A percentile compares a stretch with the other conserved stretches of the same genome.
Evolutionary conservation across 2,113 vertebrate species (phyloP).

Genomic region (Taurulus bubalis): DNA sequence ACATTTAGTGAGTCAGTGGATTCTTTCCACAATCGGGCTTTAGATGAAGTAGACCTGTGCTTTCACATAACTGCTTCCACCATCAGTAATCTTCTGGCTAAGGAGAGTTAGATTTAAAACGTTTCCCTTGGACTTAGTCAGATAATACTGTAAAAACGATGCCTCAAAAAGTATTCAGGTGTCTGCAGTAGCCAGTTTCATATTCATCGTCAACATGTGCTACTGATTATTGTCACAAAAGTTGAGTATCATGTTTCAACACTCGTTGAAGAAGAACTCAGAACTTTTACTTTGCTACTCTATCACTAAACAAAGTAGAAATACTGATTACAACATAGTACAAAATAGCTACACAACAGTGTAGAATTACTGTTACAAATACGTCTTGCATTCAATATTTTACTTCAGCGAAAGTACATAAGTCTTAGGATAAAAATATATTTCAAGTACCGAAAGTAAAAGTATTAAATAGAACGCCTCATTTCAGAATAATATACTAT

Average conservation of each 20-base stretch:
- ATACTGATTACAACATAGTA: background rate
- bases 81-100: background rate
- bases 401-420: background rate
- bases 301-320: background rate
- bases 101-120: background rate
- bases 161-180: background rate
- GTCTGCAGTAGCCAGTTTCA: background rate
- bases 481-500: background rate
- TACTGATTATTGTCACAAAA: background rate
- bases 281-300: background rate
- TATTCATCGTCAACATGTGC: background rate
- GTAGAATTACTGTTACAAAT: background rate
- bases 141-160: background rate
- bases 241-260: background rate
- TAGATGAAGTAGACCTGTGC: background rate
- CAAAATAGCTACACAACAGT: background rate
- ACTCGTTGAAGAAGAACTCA: background rate
- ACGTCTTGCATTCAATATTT: background rate
- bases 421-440: background rate
- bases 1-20: background rate
- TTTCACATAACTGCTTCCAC: background rate
- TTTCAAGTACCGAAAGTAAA: background rate
- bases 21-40: background rate
- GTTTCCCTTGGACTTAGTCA: background rate
- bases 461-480: background rate